A percentile compares a stretch with the other conserved stretches of the same genome.
Evolutionary conservation across 2,797 vertebrate genomes (phyloP).

Genomic region (Chelidonichthys spinosus): DNA sequence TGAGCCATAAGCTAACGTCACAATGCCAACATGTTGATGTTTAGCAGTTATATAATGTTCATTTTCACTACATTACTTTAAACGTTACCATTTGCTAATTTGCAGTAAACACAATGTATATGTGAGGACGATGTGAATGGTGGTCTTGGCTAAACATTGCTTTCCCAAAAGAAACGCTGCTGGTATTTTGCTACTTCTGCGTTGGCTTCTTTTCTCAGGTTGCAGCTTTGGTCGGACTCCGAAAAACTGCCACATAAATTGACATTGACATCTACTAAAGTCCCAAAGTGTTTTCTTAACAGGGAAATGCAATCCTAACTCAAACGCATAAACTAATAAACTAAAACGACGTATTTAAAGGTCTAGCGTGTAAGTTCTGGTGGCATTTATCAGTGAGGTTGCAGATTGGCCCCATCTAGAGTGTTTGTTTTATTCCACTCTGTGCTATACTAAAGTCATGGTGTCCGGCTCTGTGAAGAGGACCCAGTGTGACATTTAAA

Average conservation of each 20-base stretch:
- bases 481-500: conserved; percentile 36
- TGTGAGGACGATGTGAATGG: neutral
- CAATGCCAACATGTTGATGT: conserved; percentile 2
- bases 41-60: neutral
- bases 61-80: neutral
- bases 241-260: neutral
- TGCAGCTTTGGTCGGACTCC: neutral
- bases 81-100: neutral
- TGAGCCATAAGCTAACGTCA: neutral
- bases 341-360: neutral
- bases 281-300: neutral
- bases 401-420: neutral
- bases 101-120: neutral
- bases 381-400: neutral
- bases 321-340: neutral
- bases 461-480: neutral
- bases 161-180: no score
- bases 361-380: neutral
- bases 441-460: neutral
- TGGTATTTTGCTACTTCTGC: no score
- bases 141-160: no score
- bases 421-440: neutral
- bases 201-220: no score
- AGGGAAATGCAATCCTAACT: neutral
- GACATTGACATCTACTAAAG: neutral